Evolutionary conservation across 2,113 vertebrate genomes (phyloP).

Genomic region (Dinomys branickii): DNA sequence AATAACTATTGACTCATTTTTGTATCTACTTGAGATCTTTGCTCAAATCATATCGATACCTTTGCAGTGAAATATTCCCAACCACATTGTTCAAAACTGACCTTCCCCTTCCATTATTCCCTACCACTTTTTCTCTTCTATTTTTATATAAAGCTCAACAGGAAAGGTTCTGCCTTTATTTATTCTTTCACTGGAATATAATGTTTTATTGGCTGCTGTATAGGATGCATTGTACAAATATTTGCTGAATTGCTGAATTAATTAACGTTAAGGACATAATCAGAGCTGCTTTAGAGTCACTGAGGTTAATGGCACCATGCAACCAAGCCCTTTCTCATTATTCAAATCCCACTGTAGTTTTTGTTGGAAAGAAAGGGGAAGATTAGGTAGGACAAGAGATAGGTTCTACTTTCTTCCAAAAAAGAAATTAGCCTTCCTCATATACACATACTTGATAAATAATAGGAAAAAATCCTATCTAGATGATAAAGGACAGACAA

Average conservation of each 20-base stretch:
- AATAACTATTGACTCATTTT: background rate
- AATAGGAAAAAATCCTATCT: background rate
- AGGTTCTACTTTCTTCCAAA: background rate
- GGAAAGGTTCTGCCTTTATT: constrained; percentile 1
- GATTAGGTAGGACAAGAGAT: background rate
- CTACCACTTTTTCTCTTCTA: background rate
- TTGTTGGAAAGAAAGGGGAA: background rate
- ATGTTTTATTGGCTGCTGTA: background rate
- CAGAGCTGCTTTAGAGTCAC: background rate
- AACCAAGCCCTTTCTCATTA: background rate
- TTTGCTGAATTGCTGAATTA: constrained; percentile 14
- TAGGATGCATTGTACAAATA: background rate
- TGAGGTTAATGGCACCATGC: too few species aligned
- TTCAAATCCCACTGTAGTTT: background rate
- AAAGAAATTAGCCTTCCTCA: background rate
- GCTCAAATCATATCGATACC: background rate
- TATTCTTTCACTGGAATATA: background rate
- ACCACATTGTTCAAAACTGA: background rate
- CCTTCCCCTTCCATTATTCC: background rate
- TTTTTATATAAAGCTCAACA: background rate
- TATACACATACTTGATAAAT: background rate
- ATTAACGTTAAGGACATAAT: background rate
- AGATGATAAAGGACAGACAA: background rate
- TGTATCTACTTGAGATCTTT: background rate
- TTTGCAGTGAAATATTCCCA: background rate